Conservation (phyloP, 2,797 vertebrate genomes). For the Siniperca obscura region DNA sequence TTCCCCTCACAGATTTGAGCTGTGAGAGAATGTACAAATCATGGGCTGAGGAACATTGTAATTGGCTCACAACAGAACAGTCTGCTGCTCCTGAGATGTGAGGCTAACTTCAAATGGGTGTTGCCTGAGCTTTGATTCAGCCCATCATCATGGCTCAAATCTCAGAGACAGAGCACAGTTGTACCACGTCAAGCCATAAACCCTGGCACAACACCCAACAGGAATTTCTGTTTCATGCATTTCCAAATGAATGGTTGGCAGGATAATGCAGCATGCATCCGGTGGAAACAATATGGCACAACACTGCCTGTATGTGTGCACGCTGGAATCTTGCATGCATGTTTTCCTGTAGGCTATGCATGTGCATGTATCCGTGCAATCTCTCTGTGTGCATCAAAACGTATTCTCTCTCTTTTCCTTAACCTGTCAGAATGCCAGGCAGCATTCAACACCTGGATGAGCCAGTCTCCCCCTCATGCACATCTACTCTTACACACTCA, state of each 20-base stretch:
- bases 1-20: conserved; percentile 53
- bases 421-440: conserved; percentile 74
- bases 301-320: conserved; percentile 22
- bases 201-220: conserved; percentile 65
- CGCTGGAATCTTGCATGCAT: conserved; percentile 33
- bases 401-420: conserved; percentile 44
- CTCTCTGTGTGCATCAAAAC: conserved; percentile 61
- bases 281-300: conserved; percentile 64
- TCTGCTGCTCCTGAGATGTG: conserved; percentile 63
- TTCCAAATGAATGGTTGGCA: conserved; percentile 73
- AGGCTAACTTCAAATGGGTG: conserved; percentile 68
- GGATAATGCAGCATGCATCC: conserved; percentile 67
- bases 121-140: conserved; percentile 70
- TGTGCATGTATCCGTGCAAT: conserved; percentile 57
- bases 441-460: conserved; percentile 81
- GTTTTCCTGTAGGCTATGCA: conserved; percentile 48
- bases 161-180: conserved; percentile 65
- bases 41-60: conserved; percentile 55
- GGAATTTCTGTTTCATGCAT: conserved; percentile 70
- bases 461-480: conserved; percentile 73
- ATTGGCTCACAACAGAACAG: conserved; percentile 71
- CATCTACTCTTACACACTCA: conserved; percentile 77
- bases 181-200: conserved; percentile 66
- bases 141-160: conserved; percentile 64
- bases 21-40: conserved; percentile 65